Evolutionary conservation across 2,113 vertebrate species (phyloP).

Genomic region (Vireo altiloquus): DNA sequence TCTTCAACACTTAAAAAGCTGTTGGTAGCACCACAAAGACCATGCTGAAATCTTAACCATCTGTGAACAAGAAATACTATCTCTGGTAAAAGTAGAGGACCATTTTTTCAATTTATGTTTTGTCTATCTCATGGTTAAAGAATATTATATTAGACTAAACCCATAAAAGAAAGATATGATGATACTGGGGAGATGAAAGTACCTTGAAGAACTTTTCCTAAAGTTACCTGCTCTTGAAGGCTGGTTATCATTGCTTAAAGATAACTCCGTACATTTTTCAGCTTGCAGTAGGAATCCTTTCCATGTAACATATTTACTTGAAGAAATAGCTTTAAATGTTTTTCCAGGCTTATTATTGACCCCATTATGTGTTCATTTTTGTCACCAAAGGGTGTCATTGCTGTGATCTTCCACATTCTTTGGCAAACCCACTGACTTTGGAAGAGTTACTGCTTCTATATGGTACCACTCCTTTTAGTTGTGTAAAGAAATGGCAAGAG

Average conservation of each 20-base stretch:
- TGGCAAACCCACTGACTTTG: neutral
- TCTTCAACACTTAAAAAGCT: neutral
- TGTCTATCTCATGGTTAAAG: neutral
- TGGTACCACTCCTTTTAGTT: neutral
- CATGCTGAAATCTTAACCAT: neutral
- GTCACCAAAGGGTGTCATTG: conserved; percentile 35
- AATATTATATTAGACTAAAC: neutral
- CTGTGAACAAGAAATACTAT: neutral
- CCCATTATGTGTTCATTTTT: neutral
- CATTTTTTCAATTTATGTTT: neutral
- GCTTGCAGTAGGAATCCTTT: neutral
- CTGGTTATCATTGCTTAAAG: neutral
- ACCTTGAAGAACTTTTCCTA: neutral
- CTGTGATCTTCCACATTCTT: neutral
- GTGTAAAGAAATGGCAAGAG: neutral
- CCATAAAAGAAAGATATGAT: neutral
- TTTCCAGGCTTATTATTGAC: neutral
- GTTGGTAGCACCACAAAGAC: neutral
- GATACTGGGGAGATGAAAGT: neutral
- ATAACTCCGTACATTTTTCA: neutral
- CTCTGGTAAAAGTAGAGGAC: neutral
- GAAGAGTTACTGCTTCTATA: neutral
- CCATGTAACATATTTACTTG: neutral
- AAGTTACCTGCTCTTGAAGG: neutral
- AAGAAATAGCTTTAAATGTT: neutral